Conservation (phyloP, 2,113 vertebrate genomes). For the Cranoglanis bouderius region DNA sequence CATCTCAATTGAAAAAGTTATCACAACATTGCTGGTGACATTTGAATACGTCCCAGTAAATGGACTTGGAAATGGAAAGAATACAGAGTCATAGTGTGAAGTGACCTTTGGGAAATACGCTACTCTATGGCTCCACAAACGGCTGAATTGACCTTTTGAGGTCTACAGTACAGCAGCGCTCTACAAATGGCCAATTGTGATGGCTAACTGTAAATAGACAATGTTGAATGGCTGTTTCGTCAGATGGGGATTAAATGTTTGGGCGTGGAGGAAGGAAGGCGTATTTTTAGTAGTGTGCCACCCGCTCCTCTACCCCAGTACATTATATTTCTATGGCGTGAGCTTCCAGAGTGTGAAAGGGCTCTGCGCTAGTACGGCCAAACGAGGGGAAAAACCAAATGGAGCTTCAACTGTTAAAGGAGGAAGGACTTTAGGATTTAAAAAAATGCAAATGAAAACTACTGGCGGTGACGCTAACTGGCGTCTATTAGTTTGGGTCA, state of each 20-base stretch:
- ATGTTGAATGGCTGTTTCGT: conserved; percentile 34
- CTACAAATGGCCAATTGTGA: conserved; percentile 41
- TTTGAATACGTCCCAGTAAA: conserved; percentile 26
- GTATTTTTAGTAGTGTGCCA: conserved; percentile 44
- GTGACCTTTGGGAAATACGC: conserved; percentile 35
- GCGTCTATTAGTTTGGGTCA: not conserved
- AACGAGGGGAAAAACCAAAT: not conserved
- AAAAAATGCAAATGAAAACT: conserved; percentile 1
- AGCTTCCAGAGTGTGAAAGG: conserved; percentile 17
- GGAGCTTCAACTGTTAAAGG: not conserved
- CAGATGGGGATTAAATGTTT: conserved; percentile 22
- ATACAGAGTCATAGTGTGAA: conserved; percentile 9
- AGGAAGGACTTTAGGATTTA: not conserved
- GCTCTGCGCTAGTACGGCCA: not conserved
- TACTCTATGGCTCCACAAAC: conserved; percentile 4
- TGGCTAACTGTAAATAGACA: conserved; percentile 25
- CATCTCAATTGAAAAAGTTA: conserved; percentile 22
- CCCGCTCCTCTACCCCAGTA: conserved; percentile 1
- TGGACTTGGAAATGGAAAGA: conserved; percentile 15
- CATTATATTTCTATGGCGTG: not conserved
- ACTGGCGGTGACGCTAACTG: not conserved
- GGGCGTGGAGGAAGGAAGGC: conserved; percentile 29
- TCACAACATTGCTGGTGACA: conserved; percentile 20
- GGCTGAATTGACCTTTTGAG: conserved; percentile 26
- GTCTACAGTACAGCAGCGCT: conserved; percentile 4